Conservation (phyloP, 1,140 invertebrate species). For the Conus betulinus region DNA sequence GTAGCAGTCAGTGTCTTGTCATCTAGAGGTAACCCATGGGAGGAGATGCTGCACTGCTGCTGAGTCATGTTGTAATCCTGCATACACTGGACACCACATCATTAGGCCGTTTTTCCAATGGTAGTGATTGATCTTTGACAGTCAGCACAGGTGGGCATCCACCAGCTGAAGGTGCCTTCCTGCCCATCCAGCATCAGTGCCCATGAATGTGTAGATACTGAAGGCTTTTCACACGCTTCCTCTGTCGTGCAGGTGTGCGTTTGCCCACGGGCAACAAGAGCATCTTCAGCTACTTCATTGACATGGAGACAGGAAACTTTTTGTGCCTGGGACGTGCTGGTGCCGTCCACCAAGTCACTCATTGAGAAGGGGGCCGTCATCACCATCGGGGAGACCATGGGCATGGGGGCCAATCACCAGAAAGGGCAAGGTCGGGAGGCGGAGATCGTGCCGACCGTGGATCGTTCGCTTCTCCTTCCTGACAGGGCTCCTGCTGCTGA, state of each 20-base stretch:
- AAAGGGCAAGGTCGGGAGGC: constrained; percentile 61
- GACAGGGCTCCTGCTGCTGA: constrained; percentile 67
- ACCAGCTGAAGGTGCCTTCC: no score
- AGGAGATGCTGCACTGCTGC: no score
- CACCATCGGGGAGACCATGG: constrained; percentile 72
- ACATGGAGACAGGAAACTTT: constrained; percentile 74
- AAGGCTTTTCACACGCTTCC: no score
- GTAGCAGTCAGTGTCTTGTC: no score
- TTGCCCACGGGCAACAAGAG: constrained; percentile 72
- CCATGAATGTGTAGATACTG: no score
- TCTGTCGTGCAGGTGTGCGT: constrained; percentile 64
- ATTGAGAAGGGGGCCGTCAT: constrained; percentile 73
- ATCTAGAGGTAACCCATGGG: no score
- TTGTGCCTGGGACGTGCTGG: constrained; percentile 72
- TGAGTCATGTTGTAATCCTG: no score
- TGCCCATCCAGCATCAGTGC: no score
- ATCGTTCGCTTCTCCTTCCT: constrained; percentile 74
- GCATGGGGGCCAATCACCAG: constrained; percentile 60
- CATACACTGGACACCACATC: no score
- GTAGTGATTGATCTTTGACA: no score
- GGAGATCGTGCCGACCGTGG: constrained; percentile 73
- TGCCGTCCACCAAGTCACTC: constrained; percentile 72
- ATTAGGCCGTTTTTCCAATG: no score
- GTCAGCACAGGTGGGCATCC: no score
- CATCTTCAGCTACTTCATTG: constrained; percentile 75